These are phyloP conservation scores for Clanis bilineata DNA, from an alignment of 2,888 invertebrate species.

Conservation along the genomic window DNA sequence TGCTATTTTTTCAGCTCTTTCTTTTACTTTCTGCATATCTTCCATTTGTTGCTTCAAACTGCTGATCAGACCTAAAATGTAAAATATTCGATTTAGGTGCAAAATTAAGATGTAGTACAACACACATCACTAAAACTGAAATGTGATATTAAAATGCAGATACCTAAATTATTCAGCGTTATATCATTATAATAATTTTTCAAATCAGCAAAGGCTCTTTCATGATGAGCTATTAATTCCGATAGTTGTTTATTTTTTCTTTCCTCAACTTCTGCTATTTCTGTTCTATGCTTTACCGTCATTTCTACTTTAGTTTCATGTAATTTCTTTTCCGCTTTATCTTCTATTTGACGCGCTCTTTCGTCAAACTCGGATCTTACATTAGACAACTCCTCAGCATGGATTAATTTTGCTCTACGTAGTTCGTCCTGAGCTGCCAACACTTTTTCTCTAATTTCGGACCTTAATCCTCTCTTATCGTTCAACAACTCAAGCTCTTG, in stretches of 20 bases:
- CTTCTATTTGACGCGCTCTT: slow-evolving; percentile 75
- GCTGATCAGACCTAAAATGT: slow-evolving; percentile 85
- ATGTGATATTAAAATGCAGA: no score
- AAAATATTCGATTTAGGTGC: background rate
- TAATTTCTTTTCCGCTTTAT: slow-evolving; percentile 88
- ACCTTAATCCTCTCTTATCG: slow-evolving; percentile 87
- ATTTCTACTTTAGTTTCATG: slow-evolving; percentile 86
- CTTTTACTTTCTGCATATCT: slow-evolving; percentile 89
- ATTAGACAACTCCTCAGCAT: slow-evolving; percentile 88
- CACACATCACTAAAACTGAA: no score
- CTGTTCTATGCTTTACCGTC: slow-evolving; percentile 88
- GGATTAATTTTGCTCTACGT: slow-evolving; percentile 85
- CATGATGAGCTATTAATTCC: slow-evolving; percentile 90
- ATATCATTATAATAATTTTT: slow-evolving; percentile 98
- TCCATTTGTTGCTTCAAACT: slow-evolving; percentile 90
- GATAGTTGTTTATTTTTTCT: slow-evolving; percentile 94
- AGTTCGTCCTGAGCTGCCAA: slow-evolving; percentile 87
- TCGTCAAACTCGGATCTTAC: slow-evolving; percentile 77
- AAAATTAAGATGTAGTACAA: background rate
- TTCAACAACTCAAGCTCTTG: slow-evolving; percentile 89
- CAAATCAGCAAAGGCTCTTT: slow-evolving; percentile 92
- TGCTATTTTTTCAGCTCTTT: slow-evolving; percentile 88
- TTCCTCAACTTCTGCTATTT: slow-evolving; percentile 94
- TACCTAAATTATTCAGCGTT: slow-evolving; percentile 94
- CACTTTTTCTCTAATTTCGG: slow-evolving; percentile 86